Evolutionary conservation across 2,888 invertebrate species (phyloP).

Genomic region (Chirona hameri): DNA sequence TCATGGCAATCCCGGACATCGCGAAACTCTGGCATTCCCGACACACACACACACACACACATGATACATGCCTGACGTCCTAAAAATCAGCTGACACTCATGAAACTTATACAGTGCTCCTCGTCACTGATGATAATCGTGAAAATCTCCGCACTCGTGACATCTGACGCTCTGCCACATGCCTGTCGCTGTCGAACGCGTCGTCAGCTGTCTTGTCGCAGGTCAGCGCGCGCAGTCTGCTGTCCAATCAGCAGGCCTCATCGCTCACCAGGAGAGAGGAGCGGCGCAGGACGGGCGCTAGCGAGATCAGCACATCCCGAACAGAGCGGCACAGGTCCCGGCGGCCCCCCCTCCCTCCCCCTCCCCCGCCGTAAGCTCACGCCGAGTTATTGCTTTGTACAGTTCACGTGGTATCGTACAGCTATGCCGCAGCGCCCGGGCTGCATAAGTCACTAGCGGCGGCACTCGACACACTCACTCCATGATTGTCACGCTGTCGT

Average conservation of each 20-base stretch:
- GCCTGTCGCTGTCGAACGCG: too few relatives aligned
- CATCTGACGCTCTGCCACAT: too few relatives aligned
- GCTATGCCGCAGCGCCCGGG: not conserved
- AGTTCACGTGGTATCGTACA: not conserved
- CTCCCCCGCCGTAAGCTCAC: not conserved
- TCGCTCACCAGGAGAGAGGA: not conserved
- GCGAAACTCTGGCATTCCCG: too few relatives aligned
- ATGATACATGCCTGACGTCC: too few relatives aligned
- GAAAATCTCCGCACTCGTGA: too few relatives aligned
- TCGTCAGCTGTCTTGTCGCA: too few relatives aligned
- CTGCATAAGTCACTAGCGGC: not conserved
- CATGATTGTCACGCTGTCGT: not conserved
- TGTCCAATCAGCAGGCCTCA: not conserved
- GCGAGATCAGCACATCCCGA: not conserved
- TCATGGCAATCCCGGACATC: too few relatives aligned
- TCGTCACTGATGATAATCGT: too few relatives aligned
- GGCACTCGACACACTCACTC: not conserved
- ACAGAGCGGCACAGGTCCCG: not conserved
- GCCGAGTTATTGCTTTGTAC: slow-evolving; percentile 12
- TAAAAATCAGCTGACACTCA: too few relatives aligned
- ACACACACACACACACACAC: too few relatives aligned
- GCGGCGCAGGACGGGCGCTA: not conserved
- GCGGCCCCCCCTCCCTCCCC: not conserved
- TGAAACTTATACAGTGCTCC: too few relatives aligned
- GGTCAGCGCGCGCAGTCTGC: too few relatives aligned